These are phyloP conservation scores for Andrena bucephala DNA, from an alignment of 2,888 invertebrate species.

Conservation along the genomic window DNA sequence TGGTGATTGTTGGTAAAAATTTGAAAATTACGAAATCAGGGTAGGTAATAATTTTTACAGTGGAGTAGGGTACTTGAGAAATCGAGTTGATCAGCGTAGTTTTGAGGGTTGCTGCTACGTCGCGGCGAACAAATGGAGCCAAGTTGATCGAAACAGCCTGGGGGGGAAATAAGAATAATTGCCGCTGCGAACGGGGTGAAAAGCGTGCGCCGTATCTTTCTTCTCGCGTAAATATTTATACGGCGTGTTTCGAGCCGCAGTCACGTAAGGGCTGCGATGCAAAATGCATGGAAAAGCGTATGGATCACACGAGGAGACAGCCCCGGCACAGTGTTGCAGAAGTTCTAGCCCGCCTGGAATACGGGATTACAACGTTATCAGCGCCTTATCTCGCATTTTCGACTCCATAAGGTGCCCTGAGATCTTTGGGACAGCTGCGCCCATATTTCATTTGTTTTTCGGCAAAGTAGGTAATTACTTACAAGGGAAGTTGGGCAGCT, in stretches of 20 bases:
- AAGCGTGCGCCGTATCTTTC: slow-evolving; percentile 30
- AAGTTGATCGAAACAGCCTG: slow-evolving; percentile 23
- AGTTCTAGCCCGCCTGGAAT: neutral
- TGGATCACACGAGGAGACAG: neutral
- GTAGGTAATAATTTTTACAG: neutral
- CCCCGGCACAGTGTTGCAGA: neutral
- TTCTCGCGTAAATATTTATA: slow-evolving; percentile 45
- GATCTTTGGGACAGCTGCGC: no score
- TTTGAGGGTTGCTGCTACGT: no score
- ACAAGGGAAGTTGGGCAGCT: no score
- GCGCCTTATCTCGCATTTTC: slow-evolving; percentile 8
- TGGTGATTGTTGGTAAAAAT: neutral
- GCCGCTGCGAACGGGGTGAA: neutral
- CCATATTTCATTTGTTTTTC: neutral
- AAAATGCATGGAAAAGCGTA: slow-evolving; percentile 36
- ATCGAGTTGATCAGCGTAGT: no score
- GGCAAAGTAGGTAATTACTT: neutral
- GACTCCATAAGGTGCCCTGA: neutral
- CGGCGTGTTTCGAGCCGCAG: slow-evolving; percentile 19
- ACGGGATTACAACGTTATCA: slow-evolving; percentile 3
- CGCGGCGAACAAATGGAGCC: neutral
- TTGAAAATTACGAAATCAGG: neutral
- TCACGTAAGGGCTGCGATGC: slow-evolving; percentile 45
- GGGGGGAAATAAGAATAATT: neutral
- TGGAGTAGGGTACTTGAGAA: no score